phyloP scores from a whole-genome alignment of 2,888 invertebrate genomes.

The Ypsolopha scabrella region DNA sequence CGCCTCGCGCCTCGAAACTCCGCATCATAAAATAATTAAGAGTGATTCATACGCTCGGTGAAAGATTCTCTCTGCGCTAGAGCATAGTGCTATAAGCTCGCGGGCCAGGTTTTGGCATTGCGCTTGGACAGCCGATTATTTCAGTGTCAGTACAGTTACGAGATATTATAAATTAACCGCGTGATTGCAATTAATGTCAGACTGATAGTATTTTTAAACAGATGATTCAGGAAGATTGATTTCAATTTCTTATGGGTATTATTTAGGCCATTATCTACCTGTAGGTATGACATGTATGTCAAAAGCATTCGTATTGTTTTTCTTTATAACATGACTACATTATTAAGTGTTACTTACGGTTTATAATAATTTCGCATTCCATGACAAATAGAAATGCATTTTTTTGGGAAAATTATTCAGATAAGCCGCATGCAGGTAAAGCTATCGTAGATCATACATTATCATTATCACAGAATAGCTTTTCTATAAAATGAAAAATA shows the following conservation, averaged over 20 bases:
- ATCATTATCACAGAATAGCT: too few relatives aligned
- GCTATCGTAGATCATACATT: too few relatives aligned
- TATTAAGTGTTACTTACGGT: too few relatives aligned
- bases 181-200: conserved; percentile 33
- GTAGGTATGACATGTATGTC: too few relatives aligned
- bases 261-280: neutral
- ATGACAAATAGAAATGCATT: too few relatives aligned
- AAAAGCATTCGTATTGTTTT: too few relatives aligned
- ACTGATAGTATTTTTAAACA: conserved; percentile 2
- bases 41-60: conserved; percentile 51
- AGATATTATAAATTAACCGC: conserved; percentile 44
- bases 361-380: too few relatives aligned
- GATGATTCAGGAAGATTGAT: neutral
- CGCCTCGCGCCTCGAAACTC: conserved; percentile 12
- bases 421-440: too few relatives aligned
- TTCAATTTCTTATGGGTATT: neutral
- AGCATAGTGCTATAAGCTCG: conserved; percentile 21
- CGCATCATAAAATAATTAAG: conserved; percentile 58
- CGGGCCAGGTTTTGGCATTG: conserved; percentile 53
- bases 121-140: conserved; percentile 62
- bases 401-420: too few relatives aligned
- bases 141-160: conserved; percentile 55
- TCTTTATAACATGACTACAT: too few relatives aligned
- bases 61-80: conserved; percentile 43
- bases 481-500: too few relatives aligned